Base-by-base conservation (phyloP, 2,888 invertebrate genomes). In the Agrochola lota region DNA sequence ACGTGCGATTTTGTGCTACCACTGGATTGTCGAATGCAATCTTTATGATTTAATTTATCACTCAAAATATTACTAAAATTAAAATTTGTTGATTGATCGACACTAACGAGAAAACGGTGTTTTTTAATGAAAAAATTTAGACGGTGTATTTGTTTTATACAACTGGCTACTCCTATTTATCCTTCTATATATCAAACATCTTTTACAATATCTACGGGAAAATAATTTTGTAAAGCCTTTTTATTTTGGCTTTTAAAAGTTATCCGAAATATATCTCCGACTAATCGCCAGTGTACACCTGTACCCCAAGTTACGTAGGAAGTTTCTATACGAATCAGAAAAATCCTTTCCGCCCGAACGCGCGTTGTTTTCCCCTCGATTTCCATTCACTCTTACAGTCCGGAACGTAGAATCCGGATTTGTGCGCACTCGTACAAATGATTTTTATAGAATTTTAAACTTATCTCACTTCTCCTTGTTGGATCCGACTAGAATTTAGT, bases 311-410 rank as follows among this genome's bases (percentile, higher is more conserved):
- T 81, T 83, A 78, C 76, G 73, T 80, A 71, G 62, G 9, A 85
- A 88, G 76, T 86, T 80, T 81, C 83, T 83, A 89, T 89, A 86
- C 88, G 91, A 89, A 90, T 86, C 86, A 88, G 89, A 88, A 87
- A 91, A 91, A 91, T 91, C 89, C 88, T 86, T 93, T 92, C 89
- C 89, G 78, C 89, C 77, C 84, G 85, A 84, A 74, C 84, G 87
- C 77, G 84, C 89, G 87, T 90, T 93, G 92, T 93, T 93, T 93
- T 92, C 92, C 85, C 84, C 87, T 87, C 92, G 90, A 94, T 92
- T 93, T 92, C 90, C 91, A 93, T 92, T 91, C 90, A 86, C 88
- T 89, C 83, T 80, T 84, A 86, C 86, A 87, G 84, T 77, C 74
- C 77, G 82, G 88, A 80, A 83, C 81, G 80, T 63, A 78, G 68